Percentiles rank a stretch among this genome's conserved stretches.
These are phyloP conservation scores for Bombyx huttoni DNA, from an alignment of 2,888 invertebrate species.

Conservation along the genomic window DNA sequence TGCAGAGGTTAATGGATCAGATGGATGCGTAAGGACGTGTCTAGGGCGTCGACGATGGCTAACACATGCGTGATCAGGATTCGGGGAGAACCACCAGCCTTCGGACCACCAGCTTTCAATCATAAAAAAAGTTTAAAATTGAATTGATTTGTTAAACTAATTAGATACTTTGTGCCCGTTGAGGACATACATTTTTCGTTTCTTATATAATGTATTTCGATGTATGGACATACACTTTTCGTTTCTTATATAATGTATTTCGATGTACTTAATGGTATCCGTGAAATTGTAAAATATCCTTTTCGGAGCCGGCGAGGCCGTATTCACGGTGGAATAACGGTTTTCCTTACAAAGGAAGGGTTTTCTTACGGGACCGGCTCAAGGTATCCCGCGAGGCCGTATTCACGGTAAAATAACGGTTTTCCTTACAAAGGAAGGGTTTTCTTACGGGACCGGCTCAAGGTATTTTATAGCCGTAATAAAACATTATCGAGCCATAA, in stretches of 20 bases:
- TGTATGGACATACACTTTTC: too few relatives aligned
- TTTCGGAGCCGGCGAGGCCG: not conserved
- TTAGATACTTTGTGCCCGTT: too few relatives aligned
- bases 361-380: constrained; percentile 30
- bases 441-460: constrained; percentile 29
- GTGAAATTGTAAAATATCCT: not conserved
- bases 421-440: constrained; percentile 28
- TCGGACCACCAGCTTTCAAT: too few relatives aligned
- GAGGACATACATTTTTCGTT: too few relatives aligned
- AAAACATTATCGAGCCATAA: constrained; percentile 53
- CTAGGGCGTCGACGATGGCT: too few relatives aligned
- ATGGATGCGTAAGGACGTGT: too few relatives aligned
- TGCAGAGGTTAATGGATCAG: too few relatives aligned
- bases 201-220: not conserved
- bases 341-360: constrained; percentile 26
- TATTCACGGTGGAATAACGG: not conserved
- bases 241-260: not conserved
- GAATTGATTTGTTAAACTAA: too few relatives aligned
- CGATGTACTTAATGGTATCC: not conserved
- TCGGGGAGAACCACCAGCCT: too few relatives aligned
- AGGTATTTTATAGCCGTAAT: constrained; percentile 51
- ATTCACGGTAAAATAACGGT: not conserved
- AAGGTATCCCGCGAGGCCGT: not conserved
- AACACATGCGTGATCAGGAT: too few relatives aligned
- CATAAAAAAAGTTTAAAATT: too few relatives aligned